phyloP scores from a whole-genome alignment of 2,797 vertebrate species.

The Selene dorsalis region DNA sequence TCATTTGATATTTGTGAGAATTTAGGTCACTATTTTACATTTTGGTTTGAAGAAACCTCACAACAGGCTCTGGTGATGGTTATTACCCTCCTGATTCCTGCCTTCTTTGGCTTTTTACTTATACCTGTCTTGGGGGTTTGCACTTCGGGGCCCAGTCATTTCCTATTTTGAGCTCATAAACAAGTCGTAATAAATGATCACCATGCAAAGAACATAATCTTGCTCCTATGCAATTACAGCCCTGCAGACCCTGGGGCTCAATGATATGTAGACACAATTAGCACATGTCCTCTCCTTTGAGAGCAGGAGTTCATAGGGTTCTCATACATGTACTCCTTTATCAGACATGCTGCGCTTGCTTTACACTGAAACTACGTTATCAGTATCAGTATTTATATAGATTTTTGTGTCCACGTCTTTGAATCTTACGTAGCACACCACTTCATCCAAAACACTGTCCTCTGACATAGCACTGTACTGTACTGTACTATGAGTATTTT shows the following conservation, averaged over 20 bases:
- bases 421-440: not conserved
- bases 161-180: conserved; percentile 64
- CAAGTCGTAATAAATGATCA: conserved; percentile 66
- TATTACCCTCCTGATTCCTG: conserved; percentile 19
- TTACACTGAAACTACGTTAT: not conserved
- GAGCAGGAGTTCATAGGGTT: not conserved
- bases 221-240: conserved; percentile 52
- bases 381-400: not conserved
- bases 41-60: not conserved
- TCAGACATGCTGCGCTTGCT: not conserved
- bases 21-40: not conserved
- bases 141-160: conserved; percentile 23
- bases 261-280: conserved; percentile 56
- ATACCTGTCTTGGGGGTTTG: conserved; percentile 24
- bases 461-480: not conserved
- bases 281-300: conserved; percentile 18
- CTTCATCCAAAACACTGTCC: not conserved
- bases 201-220: conserved; percentile 52
- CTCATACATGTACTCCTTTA: not conserved
- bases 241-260: conserved; percentile 34
- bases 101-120: conserved; percentile 29
- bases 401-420: not conserved
- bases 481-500: conserved; percentile 1
- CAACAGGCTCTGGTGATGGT: conserved; percentile 16
- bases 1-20: not conserved